phyloP scores from a whole-genome alignment of 1,140 invertebrate genomes.

The Papilio machaon region DNA sequence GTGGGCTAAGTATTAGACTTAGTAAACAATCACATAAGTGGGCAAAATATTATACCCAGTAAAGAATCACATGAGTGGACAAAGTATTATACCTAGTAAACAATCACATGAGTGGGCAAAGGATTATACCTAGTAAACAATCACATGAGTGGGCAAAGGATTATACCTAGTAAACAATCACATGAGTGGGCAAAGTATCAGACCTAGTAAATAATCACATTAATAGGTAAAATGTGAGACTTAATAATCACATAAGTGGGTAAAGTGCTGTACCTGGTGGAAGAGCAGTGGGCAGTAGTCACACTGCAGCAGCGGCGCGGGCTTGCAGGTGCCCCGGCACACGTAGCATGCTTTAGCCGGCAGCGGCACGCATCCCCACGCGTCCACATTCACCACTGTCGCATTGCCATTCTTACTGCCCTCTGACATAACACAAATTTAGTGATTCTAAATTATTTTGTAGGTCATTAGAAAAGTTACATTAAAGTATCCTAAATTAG shows the following conservation, averaged over 20 bases:
- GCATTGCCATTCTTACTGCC: conserved; percentile 58
- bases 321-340: conserved; percentile 91
- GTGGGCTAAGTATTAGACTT: not conserved
- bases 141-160: not conserved
- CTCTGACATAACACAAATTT: conserved; percentile 41
- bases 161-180: not conserved
- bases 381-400: conserved; percentile 84
- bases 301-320: conserved; percentile 93
- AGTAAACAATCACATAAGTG: not conserved
- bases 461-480: not conserved
- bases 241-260: not conserved
- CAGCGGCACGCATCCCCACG: conserved; percentile 89
- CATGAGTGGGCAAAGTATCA: no score
- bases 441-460: not conserved
- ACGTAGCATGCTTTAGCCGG: conserved; percentile 92
- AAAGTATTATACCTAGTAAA: not conserved
- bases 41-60: no score
- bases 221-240: no score
- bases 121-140: not conserved
- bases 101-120: not conserved
- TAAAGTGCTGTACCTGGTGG: conserved; percentile 84
- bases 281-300: conserved; percentile 96
- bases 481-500: no score
- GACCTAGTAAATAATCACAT: no score
- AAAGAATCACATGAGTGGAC: no score